Evolutionary conservation across 2,888 invertebrate species (phyloP), one percentile per base, ranked within the genome.

Genomic region (Mongoloraphidia duomilia): DNA sequence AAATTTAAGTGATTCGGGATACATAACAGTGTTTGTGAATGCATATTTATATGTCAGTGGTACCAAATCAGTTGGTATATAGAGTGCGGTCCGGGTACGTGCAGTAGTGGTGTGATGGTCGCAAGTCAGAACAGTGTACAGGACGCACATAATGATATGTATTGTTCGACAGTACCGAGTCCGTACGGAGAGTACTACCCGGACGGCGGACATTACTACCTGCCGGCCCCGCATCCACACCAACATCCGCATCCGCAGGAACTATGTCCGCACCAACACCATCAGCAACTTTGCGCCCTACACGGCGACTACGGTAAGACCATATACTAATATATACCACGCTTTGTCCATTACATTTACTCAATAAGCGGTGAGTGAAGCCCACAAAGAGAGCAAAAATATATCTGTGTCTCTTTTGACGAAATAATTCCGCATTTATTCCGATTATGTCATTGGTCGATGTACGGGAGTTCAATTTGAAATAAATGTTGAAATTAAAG

Each of bases 221-320:
- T 71, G 61, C 68, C 71, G 55, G 40, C 40, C 9, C 47, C 46
- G 39, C 49, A 48, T 37, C 50, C 11, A 17, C 53, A 51, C 41
- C 57, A 54, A 47, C 51, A 52, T 36, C 50, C 50, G 34, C 49
- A 46, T 11, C 54, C 53, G 35, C 61, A 61, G 14, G 77, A 77
- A 63, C 72, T 77, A 69, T 81, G 81, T 61, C 76, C 77, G 56
- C 78, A 80, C 53, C 74, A 75, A 65, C 80, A 80, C 61, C 77
- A 71, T 59, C 69, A 71, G 57, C 75, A 73, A 60, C 76, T 83
- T 72, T 83, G 83, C 70, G 76, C 81, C 55, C 73, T 84, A 65
- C 82, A 82, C 61, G 73, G 80, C 60, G 83, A 83, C 66, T 84
- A 79, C 68, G 83, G 84, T 84, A 68, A 76, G 80, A 50, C n/a